Evolutionary conservation across 1,140 invertebrate species (phyloP), one percentile per base, ranked within the genome.

Genomic region (Triops longicaudatus): DNA sequence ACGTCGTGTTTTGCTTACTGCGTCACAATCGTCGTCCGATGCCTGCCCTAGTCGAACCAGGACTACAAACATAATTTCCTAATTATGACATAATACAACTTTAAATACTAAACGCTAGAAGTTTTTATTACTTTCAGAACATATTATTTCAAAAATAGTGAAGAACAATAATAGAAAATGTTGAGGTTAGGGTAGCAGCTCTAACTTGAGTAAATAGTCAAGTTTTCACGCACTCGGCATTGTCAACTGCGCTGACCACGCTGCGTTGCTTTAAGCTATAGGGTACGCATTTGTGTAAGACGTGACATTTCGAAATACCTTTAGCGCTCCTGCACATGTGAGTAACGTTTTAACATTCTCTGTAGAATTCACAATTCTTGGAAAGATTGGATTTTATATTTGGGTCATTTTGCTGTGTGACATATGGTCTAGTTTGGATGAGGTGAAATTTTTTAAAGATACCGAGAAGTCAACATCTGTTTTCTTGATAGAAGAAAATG

Each of bases 1-100:
- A 14, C 50, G 50, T 22, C 22, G 50, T 63, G 50, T 63, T 63
- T 63, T 63, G 50, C 50, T 63, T 63, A 63, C 50, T 63, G 50
- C 50, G 50, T 63, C 50, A 63, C 50, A 63, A 63, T 17, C 50
- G 10, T 63, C 44, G 50, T 63, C 50, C 50, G 50, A 63, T 22
- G n/a, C 14, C 50, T 17, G 22, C 50, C 17, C 22, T 63, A 63
- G 17, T 63, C 4, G 22, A 63, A 63, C 3, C 4, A 22, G 3
- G 7, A 7, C 50, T 63, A n/a, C 50, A 63, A 63, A 10, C 14
- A 63, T n/a, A n/a, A n/a, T 63, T 63, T n/a, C 17, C 14, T 6
- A 2, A 22, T 6, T 17, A 0, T 22, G 31, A 4, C 31, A 37
- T 37, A 37, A 37, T 37, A 37, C 2, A 4, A 4, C 7, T 37